Evolutionary conservation across 2,113 vertebrate genomes (phyloP), one percentile per base, ranked within the genome.

Genomic region (Hyperoodon ampullatus): DNA sequence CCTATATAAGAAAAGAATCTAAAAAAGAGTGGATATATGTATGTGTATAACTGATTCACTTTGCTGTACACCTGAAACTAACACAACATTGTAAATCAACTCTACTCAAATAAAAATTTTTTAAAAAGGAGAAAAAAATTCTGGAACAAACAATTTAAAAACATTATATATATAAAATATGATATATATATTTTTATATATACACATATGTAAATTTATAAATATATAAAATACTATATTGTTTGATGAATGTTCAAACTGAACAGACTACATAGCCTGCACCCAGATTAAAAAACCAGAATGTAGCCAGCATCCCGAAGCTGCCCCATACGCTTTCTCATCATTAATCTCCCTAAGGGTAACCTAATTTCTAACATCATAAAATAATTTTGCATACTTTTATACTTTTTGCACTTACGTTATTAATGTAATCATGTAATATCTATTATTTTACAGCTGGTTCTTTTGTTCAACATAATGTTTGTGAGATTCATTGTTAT

Each of bases 241-340:
- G 24, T 10, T 55, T 12, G 19, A 30, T 44, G 35, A 39, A 70
- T 60, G 78, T 81, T 77, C 21, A 86, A 68, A 81, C 10, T 6
- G 44, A 88, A 70, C 42, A 8, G 26, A 8, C 39, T 13, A 16
- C 1, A 4, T 28, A 77, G 39, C 33, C n/a, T 18, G 39, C 26
- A 19, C 11, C 18, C 39, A 30, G 15, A 33, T n/a, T 28, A 2
- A 78, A 55, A 15, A 14, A 10, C 19, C 8, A 4, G 24, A 50
- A 24, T 5, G 8, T 3, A 44, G 15, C 26, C 53, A 26, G 35
- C 42, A 42, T 30, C 47, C 55, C 2, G 8, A 24, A 26, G 44
- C 16, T 8, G 12, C 65, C 35, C 14, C 7, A 6, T 7, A 10
- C 7, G 18, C 33, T 0, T 66, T 24, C 11, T 65, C 39, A n/a